Conservation (phyloP, 2,113 vertebrate species). For the Okapia johnstoni region DNA sequence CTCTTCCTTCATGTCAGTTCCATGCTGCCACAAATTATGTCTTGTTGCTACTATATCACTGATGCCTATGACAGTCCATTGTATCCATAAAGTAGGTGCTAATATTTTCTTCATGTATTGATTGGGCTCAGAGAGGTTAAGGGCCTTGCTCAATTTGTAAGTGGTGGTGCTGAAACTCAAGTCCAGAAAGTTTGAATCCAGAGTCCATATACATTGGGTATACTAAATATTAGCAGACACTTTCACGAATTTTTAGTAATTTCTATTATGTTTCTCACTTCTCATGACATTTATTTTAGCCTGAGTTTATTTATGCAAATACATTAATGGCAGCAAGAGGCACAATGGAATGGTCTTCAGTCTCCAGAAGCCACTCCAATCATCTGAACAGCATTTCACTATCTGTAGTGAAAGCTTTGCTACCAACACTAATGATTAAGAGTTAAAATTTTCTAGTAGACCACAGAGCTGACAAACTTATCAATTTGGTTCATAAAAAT, state of each 20-base stretch:
- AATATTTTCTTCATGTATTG: not conserved
- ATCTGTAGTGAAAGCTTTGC: not conserved
- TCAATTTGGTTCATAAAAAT: slow-evolving; percentile 34
- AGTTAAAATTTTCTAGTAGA: not conserved
- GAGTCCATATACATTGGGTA: not conserved
- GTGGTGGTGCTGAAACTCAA: not conserved
- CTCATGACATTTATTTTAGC: not conserved
- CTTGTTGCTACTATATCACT: not conserved
- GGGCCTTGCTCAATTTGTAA: not conserved
- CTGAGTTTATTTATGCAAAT: slow-evolving; percentile 13
- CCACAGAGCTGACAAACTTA: not conserved
- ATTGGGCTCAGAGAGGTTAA: not conserved
- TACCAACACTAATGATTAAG: not conserved
- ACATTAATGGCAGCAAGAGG: not conserved
- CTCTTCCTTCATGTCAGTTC: not conserved
- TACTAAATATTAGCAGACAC: not conserved
- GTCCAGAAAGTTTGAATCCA: not conserved
- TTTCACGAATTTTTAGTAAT: not conserved
- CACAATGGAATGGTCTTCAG: not conserved
- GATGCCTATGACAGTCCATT: rapidly evolving
- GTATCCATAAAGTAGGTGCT: not conserved
- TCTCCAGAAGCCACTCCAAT: not conserved
- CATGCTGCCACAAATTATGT: not conserved
- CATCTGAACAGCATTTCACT: not conserved
- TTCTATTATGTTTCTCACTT: not conserved